A percentile compares a stretch with the other conserved stretches of the same genome.
phyloP scores from a whole-genome alignment of 2,113 vertebrate species.

The Oplegnathus fasciatus region DNA sequence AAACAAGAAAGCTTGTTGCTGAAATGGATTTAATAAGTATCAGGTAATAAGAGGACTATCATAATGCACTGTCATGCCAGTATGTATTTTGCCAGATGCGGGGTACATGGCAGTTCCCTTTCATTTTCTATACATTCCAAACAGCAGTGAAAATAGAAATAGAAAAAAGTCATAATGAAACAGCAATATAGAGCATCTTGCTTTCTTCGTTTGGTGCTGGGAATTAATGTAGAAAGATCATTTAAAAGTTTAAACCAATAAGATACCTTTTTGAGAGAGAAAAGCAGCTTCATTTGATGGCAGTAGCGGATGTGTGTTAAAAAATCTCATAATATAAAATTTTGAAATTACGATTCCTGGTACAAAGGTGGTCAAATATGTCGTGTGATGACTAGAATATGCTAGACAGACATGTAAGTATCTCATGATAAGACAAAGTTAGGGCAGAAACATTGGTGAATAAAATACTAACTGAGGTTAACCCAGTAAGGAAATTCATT shows the following conservation, averaged over 20 bases:
- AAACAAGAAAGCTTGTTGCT: not conserved
- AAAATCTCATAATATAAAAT: not conserved
- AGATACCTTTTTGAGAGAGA: not conserved
- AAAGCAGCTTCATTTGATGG: not conserved
- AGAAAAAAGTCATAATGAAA: not conserved
- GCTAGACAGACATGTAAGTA: not conserved
- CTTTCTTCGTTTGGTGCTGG: not conserved
- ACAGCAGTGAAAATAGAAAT: not conserved
- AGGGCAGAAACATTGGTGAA: not conserved
- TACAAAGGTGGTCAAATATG: not conserved
- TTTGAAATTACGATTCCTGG: not conserved
- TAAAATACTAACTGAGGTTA: not conserved
- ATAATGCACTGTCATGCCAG: conserved; percentile 3
- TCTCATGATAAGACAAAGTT: not conserved
- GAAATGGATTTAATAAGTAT: not conserved
- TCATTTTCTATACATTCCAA: not conserved
- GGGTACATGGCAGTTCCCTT: not conserved
- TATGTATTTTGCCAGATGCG: not conserved
- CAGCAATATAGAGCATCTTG: not conserved
- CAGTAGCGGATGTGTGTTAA: not conserved
- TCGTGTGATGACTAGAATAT: not conserved
- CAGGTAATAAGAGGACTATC: not conserved
- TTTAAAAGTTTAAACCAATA: not conserved
- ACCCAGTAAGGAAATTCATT: not conserved
- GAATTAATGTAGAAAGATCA: not conserved